These are phyloP conservation scores for Patagioenas fasciata DNA, from an alignment of 2,113 vertebrate species.

Conservation along the genomic window DNA sequence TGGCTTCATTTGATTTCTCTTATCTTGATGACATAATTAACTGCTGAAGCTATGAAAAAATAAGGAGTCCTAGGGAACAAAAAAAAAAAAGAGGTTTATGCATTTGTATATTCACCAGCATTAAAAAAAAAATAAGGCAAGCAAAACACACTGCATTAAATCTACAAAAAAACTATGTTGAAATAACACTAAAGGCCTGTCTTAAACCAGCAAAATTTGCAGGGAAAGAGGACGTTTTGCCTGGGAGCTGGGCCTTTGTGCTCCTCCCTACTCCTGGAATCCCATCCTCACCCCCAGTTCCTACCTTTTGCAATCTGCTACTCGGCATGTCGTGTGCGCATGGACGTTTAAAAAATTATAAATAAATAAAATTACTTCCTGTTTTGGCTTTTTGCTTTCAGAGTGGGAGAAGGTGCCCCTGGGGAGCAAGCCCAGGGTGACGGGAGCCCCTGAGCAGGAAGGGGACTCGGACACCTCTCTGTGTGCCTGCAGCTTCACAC, in stretches of 20 bases:
- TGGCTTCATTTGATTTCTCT: conserved; percentile 91
- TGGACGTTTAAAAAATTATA: not conserved
- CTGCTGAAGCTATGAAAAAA: conserved; percentile 85
- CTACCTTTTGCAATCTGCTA: not conserved
- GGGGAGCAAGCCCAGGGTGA: not conserved
- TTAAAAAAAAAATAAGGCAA: not conserved
- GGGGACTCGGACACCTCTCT: not conserved
- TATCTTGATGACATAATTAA: conserved; percentile 98
- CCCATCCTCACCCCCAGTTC: not conserved
- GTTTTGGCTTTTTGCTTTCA: not conserved
- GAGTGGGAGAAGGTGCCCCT: not conserved
- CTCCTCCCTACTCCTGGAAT: not conserved
- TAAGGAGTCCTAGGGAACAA: conserved; percentile 78
- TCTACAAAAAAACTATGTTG: conserved; percentile 3
- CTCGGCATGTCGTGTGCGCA: not conserved
- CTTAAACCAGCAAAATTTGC: not conserved
- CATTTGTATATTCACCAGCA: conserved; percentile 71
- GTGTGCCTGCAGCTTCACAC: not conserved
- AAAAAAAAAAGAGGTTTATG: conserved; percentile 66
- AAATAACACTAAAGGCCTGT: not conserved
- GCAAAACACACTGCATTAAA: not conserved
- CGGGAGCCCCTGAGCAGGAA: not conserved
- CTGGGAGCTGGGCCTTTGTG: not conserved
- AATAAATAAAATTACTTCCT: not conserved
- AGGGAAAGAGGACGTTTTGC: not conserved